Conservation (phyloP, 2,113 vertebrate genomes). For the Tachycineta bicolor region DNA sequence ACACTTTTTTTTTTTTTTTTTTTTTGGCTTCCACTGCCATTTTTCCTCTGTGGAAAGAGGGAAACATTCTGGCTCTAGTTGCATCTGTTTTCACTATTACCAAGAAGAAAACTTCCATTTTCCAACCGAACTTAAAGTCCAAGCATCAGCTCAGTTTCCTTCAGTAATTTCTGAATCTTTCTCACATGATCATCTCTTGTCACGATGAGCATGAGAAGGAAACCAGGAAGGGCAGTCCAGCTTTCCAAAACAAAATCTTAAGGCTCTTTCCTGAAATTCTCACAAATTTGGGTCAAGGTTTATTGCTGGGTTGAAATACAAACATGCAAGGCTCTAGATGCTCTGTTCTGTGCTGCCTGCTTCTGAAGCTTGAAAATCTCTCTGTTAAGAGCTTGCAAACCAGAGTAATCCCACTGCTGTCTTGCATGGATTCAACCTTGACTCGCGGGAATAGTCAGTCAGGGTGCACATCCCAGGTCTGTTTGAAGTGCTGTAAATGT, state of each 20-base stretch:
- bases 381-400: neutral
- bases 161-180: neutral
- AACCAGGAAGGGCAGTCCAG: neutral
- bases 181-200: neutral
- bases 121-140: neutral
- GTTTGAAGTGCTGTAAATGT: neutral
- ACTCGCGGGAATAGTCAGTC: neutral
- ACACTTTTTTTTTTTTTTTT: neutral
- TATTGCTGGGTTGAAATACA: neutral
- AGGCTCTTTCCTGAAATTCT: neutral
- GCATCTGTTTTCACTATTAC: constrained; percentile 14
- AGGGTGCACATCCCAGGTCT: neutral
- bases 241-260: neutral
- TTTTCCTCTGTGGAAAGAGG: neutral
- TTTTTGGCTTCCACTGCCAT: neutral
- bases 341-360: neutral
- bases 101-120: neutral
- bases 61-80: neutral
- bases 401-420: neutral
- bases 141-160: neutral
- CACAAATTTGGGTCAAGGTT: neutral
- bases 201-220: neutral
- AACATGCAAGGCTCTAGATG: neutral
- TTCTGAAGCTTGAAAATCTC: neutral
- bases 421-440: neutral